These are phyloP conservation scores for Halichoerus grypus DNA, from an alignment of 2,113 vertebrate genomes.

Conservation along the genomic window DNA sequence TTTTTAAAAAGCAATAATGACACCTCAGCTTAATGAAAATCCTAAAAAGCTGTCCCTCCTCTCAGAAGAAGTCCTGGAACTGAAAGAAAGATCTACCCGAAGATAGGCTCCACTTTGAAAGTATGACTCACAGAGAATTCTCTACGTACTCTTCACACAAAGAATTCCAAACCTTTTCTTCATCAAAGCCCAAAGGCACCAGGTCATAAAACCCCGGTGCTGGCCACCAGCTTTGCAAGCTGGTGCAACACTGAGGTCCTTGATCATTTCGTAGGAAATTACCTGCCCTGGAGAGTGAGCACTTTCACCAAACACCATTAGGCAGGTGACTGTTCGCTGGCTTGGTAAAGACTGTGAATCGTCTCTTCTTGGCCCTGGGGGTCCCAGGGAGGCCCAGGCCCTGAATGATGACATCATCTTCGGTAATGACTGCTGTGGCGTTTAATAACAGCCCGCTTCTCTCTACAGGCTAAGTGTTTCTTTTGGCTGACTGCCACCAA, in stretches of 20 bases:
- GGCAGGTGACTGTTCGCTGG: constrained; percentile 44
- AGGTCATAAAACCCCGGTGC: constrained; percentile 15
- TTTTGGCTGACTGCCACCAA: constrained; percentile 71
- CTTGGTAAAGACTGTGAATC: constrained; percentile 31
- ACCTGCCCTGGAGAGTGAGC: constrained; percentile 10
- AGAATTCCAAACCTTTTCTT: not conserved
- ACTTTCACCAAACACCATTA: constrained; percentile 52
- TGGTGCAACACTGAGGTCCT: not conserved
- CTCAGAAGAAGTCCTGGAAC: not conserved
- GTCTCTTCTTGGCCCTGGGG: not conserved
- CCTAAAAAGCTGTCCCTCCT: not conserved
- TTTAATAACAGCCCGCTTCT: constrained; percentile 75
- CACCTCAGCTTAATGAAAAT: not conserved
- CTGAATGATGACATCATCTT: constrained; percentile 76
- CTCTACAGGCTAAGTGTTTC: constrained; percentile 66
- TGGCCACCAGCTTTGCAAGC: constrained; percentile 38
- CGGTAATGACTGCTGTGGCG: constrained; percentile 65
- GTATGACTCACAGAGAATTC: constrained; percentile 45
- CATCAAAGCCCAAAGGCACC: constrained; percentile 27
- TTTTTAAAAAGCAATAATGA: constrained; percentile 1
- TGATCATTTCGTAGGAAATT: constrained; percentile 22
- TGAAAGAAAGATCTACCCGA: not conserved
- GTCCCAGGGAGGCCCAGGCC: constrained; percentile 60
- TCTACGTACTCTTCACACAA: not conserved
- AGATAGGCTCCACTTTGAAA: not conserved